These are phyloP conservation scores for Paramormyrops kingsleyae DNA, from an alignment of 2,113 vertebrate genomes.

Conservation along the genomic window DNA sequence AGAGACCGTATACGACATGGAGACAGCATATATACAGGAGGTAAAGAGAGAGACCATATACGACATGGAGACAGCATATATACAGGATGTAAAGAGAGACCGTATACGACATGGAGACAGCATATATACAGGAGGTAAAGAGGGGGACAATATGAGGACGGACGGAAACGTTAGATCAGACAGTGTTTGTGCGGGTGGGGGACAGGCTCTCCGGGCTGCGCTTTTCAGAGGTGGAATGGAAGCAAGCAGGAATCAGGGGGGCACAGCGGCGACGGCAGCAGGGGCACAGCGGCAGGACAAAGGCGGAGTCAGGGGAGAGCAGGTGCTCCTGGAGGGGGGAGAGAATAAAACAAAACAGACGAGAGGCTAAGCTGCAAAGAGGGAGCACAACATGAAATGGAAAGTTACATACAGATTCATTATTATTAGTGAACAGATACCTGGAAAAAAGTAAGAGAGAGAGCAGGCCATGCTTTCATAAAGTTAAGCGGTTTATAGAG, in stretches of 20 bases:
- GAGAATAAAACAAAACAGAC: constrained; percentile 67
- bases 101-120: neutral
- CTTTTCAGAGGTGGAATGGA: constrained; percentile 84
- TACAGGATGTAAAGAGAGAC: neutral
- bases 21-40: neutral
- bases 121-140: neutral
- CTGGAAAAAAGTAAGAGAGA: neutral
- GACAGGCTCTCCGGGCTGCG: constrained; percentile 59
- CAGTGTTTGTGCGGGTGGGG: constrained; percentile 9
- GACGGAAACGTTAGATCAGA: constrained; percentile 4
- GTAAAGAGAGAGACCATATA: neutral
- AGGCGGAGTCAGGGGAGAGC: constrained; percentile 65
- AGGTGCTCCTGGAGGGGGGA: constrained; percentile 74
- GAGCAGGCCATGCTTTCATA: neutral
- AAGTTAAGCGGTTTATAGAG: neutral
- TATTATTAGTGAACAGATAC: neutral
- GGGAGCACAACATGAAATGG: constrained; percentile 20
- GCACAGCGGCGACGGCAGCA: constrained; percentile 69
- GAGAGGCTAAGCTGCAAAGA: constrained; percentile 46
- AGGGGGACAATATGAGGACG: neutral
- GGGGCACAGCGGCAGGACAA: constrained; percentile 72
- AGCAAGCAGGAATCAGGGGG: constrained; percentile 79
- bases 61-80: neutral
- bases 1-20: neutral
- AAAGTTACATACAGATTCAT: constrained; percentile 20